Base-by-base conservation (phyloP, 2,113 vertebrate species). In the Myiagra hebetior region DNA sequence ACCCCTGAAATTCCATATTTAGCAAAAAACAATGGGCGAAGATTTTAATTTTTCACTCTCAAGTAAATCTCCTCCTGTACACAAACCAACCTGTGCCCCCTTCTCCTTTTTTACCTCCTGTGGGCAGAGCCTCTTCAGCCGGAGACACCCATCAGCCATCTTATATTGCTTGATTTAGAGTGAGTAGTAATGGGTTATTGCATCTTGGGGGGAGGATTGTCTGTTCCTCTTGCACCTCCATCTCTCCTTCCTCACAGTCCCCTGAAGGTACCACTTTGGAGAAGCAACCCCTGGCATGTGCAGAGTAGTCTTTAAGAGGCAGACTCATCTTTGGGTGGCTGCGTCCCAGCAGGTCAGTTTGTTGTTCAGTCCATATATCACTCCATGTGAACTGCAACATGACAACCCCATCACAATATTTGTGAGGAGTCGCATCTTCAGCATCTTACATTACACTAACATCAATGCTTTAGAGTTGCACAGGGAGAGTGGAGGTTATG, bases 371-470 rank as follows among this genome's bases (percentile, higher is more conserved):
- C 73, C 3, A 6, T 78, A 10, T 41, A 85, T 93, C 85, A 87
- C 76, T 92, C 69, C 62, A 7, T 50, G 26, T 15, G 57, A 93
- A 77, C 53, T 3, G 0, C 56, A 76, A 65, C 47, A 68, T 57
- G 85, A 90, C 72, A 95, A 76, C 62, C 41, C 60, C 87, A 89
- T 79, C 85, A 73, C 59, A 93, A 85, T 85, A 96, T 89, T 85
- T 73, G 83, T 91, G 90, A 93, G 50, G 86, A 78, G 87, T 82
- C 10, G 0, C 85, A 96, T 94, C 93, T 82, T 78, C 52, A 62
- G 67, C 76, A 37, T 60, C 91, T 80, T 46, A 33, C 1, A 3
- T 69, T 83, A 63, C 59, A 28, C 82, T 69, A 88, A 64, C 35
- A 77, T 74, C 82, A 91, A 78, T 2, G 2, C 23, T 94, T 93